Base-by-base conservation (phyloP, 2,797 vertebrate genomes). In the Oreortyx pictus region DNA sequence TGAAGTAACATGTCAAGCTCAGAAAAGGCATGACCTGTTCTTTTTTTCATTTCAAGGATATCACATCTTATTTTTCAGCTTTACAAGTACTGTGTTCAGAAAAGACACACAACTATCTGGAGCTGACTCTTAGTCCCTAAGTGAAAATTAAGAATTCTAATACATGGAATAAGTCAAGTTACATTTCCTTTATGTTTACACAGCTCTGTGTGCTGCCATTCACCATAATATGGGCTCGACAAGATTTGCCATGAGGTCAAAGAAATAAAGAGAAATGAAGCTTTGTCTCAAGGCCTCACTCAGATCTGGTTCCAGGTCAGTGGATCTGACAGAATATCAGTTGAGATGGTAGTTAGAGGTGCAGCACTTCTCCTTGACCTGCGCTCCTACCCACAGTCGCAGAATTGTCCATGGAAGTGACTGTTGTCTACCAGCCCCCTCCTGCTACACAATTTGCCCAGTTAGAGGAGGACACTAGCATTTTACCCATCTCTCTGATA, bases 361-460 rank as follows among this genome's bases (percentile, higher is more conserved):
- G 4, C 79, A 41, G 11, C 9, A 80, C 66, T 5, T 4, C 2
- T 27, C 4, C 2, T 5, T 37, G 52, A 11, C 52, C 65, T 11
- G 22, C 29, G 44, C 2, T 7, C 4, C 16, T 27, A n/a, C 14
- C 6, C 0, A 1, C 11, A 62, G 9, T 25, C 13, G 8, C 0
- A 1, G 6, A 5, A 16, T 14, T 10, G 25, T 72, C 35, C 8
- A 9, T 44, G 33, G 13, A 11, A n/a, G 31, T 10, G 11, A 3
- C 14, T 82, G 4, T 43, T 5, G 9, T 66, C 22, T n/a, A 9
- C 19, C 43, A 47, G 14, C 0, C 9, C 12, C 4, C 2, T 78
- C 14, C 37, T 56, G 8, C 50, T 50, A 60, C 64, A 49, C 7
- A 29, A 27, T 11, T 18, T 60, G 27, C 33, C 27, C n/a, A 14